Conservation (phyloP, 1,140 invertebrate genomes). For the Drosophila funebris region DNA sequence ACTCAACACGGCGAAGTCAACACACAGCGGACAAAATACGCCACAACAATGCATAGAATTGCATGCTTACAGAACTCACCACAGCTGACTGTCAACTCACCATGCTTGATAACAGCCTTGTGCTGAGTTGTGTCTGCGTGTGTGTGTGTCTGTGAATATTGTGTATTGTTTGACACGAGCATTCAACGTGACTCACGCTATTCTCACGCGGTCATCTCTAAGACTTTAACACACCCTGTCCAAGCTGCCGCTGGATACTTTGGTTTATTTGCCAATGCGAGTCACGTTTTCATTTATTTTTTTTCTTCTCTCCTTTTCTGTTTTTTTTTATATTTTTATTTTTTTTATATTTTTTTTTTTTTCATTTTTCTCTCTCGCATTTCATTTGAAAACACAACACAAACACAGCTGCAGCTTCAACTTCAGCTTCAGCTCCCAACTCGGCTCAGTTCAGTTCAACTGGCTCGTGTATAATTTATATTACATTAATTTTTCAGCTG, state of each 20-base stretch:
- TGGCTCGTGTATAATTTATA: conserved; percentile 70
- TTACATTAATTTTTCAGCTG: conserved; percentile 56
- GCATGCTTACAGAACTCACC: neutral
- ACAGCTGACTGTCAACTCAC: neutral
- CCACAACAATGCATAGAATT: neutral
- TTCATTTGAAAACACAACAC: conserved; percentile 46
- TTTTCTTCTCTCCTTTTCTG: conserved; percentile 8
- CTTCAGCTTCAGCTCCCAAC: conserved; percentile 4
- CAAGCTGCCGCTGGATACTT: conserved; percentile 48
- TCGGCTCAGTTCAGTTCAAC: conserved; percentile 1
- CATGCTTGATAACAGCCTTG: too few species aligned
- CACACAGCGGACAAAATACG: too few species aligned
- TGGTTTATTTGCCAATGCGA: conserved; percentile 79
- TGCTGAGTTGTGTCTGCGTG: too few species aligned
- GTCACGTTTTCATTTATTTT: conserved; percentile 70
- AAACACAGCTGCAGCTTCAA: conserved; percentile 60
- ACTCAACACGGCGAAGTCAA: conserved; percentile 7
- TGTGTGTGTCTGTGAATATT: too few species aligned
- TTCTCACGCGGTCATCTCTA: conserved; percentile 37
- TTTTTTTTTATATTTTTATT: neutral
- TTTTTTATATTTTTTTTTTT: neutral
- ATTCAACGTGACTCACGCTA: conserved; percentile 20
- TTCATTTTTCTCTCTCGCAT: conserved; percentile 9
- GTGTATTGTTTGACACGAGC: neutral
- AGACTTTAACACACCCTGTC: conserved; percentile 36